Base-by-base conservation (phyloP, 2,888 invertebrate genomes). In the Ashinkailepas kermadecensis region DNA sequence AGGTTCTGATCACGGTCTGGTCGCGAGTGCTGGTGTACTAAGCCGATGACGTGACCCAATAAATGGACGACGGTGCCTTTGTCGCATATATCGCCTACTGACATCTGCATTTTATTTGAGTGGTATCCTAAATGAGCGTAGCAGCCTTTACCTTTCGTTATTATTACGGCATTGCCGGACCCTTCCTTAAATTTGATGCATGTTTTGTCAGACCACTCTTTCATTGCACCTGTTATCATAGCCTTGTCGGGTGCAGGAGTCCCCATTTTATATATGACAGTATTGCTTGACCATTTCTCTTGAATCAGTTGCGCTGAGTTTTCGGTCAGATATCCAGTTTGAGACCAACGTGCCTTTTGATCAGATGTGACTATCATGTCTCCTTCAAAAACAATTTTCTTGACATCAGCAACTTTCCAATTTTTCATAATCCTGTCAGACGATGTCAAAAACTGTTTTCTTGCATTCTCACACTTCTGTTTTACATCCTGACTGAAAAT, bases 21-120 rank as follows among this genome's bases (percentile, higher is more conserved):
- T 58, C 79, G n/a, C 7, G 79, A 79, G 8, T 79, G 79, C 8
- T 79, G 79, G 23, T 79, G 79, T 2, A 25, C 57, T 13, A 79
- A 12, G 15, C 79, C 79, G 11, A 79, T 79, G 13, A 79, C 79
- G 15, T 79, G 79, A 10, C 79, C 79, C 3, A 79, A n/a, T 23
- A 79, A 18, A 23, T 79, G 79, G 11, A 79, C 79, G 9, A 59
- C 58, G 4, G 13, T 18, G 4, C 58, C 79, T 21, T 57, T 57
- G 23, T 59, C 79, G 25, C 79, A 79, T 0, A 58, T 13, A 1
- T 58, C 58, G 3, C 23, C 57, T 9, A 79, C 58, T 3, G 79
- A 79, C 79, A 79, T 79, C 1, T 58, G 23, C 58, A 57, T 59
- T 4, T 9, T 23, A 0, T 13, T 8, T 6, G 57, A 11, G 0